Evolutionary conservation across 2,113 vertebrate genomes (phyloP).

Genomic region (Micromys minutus): DNA sequence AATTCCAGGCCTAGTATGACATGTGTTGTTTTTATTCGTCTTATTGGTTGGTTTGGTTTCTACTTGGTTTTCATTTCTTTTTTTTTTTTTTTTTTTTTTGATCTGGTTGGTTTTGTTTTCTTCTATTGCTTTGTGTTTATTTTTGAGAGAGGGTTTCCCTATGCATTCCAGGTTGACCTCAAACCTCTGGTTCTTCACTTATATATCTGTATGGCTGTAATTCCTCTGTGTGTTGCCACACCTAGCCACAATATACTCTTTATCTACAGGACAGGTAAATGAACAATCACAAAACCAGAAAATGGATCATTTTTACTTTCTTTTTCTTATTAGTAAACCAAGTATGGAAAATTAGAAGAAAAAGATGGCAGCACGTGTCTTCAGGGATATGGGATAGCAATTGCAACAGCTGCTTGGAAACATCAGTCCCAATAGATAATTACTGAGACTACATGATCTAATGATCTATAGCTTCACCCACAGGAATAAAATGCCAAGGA

Average conservation of each 20-base stretch:
- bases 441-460: not conserved
- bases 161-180: not conserved
- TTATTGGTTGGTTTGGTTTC: not conserved
- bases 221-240: not conserved
- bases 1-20: not conserved
- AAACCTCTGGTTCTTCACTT: not conserved
- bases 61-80: too few relatives aligned
- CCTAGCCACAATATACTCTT: not conserved
- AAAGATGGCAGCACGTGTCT: not conserved
- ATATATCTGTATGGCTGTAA: not conserved
- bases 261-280: not conserved
- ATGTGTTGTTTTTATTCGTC: not conserved
- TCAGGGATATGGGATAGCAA: not conserved
- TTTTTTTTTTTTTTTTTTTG: not conserved
- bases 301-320: not conserved
- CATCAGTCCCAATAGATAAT: not conserved
- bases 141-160: not conserved
- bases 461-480: not conserved
- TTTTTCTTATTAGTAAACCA: conserved; percentile 11
- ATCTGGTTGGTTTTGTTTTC: not conserved
- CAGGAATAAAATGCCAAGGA: not conserved
- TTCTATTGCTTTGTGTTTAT: not conserved
- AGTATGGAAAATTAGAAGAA: not conserved
- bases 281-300: not conserved
- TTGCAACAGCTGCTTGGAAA: not conserved